Base-by-base conservation (phyloP, 1,140 invertebrate genomes). In the Drosophila insularis region DNA sequence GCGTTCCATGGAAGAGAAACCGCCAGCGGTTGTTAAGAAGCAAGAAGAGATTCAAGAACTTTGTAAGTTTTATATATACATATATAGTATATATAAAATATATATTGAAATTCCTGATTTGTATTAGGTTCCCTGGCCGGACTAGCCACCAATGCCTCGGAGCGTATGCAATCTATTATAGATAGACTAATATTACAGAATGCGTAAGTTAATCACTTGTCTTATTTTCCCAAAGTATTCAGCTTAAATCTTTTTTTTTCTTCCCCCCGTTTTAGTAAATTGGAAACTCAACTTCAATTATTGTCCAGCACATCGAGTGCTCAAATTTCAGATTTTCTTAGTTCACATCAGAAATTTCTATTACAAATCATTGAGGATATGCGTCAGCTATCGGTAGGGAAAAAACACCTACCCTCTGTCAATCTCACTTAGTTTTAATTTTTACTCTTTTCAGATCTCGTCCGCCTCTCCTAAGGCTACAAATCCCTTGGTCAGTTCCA, bases 351-450 rank as follows among this genome's bases (percentile, higher is more conserved):
- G 31, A 60, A 65, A 8, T 91, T 91, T 35, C 46, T 91, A 19
- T 58, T 90, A 58, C 79, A 89, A 37, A 91, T 91, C 17, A 91
- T 91, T 7, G 86, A 82, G 60, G 90, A 91, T 66, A 91, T 91
- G 90, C 74, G 90, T 5, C 86, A 89, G 53, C 70, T 91, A 40
- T 86, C 90, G 73, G 90, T 91, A 59, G n/a, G 65, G 13, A n/a
- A 2, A 46, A 10, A n/a, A 6, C 53, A 6, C 3, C 4, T n/a
- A 14, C 7, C 4, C 1, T 35, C 21, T 1, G 1, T 2, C 6
- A 0, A 1, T 6, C 7, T 19, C 13, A 17, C 8, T 19, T 7
- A 46, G 11, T 32, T 4, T 13, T 1, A 14, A 0, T 23, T 4
- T 14, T n/a, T 0, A 4, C 11, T 4, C 2, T 2, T 35, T 37